Conservation (phyloP, 2,888 invertebrate genomes). For the Drosophila acutilabella region DNA sequence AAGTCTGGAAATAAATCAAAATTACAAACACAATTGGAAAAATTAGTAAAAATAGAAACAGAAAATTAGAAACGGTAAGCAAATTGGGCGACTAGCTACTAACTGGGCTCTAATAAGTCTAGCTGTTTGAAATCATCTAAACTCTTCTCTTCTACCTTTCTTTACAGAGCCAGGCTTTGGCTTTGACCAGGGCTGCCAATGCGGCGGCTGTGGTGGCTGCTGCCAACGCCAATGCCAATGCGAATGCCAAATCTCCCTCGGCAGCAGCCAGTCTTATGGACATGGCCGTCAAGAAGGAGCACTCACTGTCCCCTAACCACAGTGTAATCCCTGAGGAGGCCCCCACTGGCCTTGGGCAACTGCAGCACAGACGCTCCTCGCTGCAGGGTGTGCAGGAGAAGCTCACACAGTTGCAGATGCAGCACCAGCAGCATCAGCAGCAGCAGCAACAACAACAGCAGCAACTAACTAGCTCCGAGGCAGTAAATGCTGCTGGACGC, state of each 20-base stretch:
- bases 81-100: not conserved
- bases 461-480: slow-evolving; percentile 20
- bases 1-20: not conserved
- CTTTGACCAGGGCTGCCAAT: slow-evolving; percentile 86
- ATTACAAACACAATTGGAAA: not conserved
- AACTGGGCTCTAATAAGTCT: no score
- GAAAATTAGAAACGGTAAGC: not conserved
- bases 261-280: slow-evolving; percentile 79
- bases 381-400: slow-evolving; percentile 83
- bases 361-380: slow-evolving; percentile 74
- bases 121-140: not conserved
- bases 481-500: slow-evolving; percentile 49
- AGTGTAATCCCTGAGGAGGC: slow-evolving; percentile 46
- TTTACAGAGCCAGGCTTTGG: slow-evolving; percentile 88
- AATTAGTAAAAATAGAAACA: not conserved
- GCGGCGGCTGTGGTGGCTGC: slow-evolving; percentile 82
- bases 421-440: slow-evolving; percentile 75
- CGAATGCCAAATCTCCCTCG: slow-evolving; percentile 86
- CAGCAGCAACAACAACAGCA: slow-evolving; percentile 69
- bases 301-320: slow-evolving; percentile 81
- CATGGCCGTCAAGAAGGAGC: slow-evolving; percentile 84
- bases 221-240: slow-evolving; percentile 84
- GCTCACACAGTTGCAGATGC: slow-evolving; percentile 80
- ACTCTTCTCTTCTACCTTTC: slow-evolving; percentile 36
- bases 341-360: slow-evolving; percentile 53